Base-by-base conservation (phyloP, 2,888 invertebrate genomes). In the Pogonocherus hispidulus region DNA sequence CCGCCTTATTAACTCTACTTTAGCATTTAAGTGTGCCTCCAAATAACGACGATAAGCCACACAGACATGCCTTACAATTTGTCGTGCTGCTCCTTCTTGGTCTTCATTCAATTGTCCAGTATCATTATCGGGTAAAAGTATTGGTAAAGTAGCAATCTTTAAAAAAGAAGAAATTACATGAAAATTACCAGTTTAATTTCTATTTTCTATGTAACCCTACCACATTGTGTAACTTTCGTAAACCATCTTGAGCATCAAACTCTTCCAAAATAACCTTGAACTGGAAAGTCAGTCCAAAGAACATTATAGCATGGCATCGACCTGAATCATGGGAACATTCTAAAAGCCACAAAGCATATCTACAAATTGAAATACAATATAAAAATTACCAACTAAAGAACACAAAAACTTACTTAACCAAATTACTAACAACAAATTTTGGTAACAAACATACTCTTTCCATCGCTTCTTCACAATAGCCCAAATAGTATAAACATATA, bases 391-490 rank as follows among this genome's bases (percentile, higher is more conserved):
- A 16, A 14, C 1, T 27, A 1, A 19, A 35, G n/a, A 41, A 44
- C 9, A 32, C n/a, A 57, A 27, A 52, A 37, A 77, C 86, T 86
- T 82, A 91, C 89, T 89, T 92, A 47, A 96, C 95, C 23, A 97
- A 86, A 77, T 93, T 93, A 0, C 90, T 89, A 37, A 97, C 90
- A 0, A 93, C 90, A 73, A 90, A 89, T 79, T 94, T 90, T 0
- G 97, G 94, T 83, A 97, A 88, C 19, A 94, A 87, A 80, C 98
- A 98, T 19, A 98, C 96, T 62, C 95, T 89, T 84, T 99, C 98
- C 96, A 99, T 97, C 0, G 98, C 97, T 85, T 99, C 98, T 83
- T 97, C 97, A 82, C 96, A 97, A 86, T 98, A 98, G 0, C 97
- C 97, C 65, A 99, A 88, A 86, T 98, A 99, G 86, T 98, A 99